Base-by-base conservation (phyloP, 2,797 vertebrate genomes). In the Anabacerthia variegaticeps region DNA sequence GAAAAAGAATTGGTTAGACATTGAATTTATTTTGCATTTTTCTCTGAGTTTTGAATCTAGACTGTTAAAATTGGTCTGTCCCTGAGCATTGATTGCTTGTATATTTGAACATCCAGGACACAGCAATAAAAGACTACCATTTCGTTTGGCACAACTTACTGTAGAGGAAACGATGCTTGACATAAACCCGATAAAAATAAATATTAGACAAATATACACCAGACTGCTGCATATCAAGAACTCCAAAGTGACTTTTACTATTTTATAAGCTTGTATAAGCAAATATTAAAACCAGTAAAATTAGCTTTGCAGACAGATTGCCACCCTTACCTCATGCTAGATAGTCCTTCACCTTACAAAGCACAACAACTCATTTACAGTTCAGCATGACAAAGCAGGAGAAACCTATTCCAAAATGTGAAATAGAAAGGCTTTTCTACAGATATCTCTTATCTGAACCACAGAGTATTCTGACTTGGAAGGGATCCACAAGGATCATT, bases 141-240 rank as follows among this genome's bases (percentile, higher is more conserved):
- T 81, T 88, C 10, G 46, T 76, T 63, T 73, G 48, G 32, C 56
- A 73, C 39, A 81, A 82, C 32, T 73, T 27, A 79, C 56, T n/a
- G 34, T 28, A 76, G 62, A 87, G 34, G 77, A 91, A 92, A 87
- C 27, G 27, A 65, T 56, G 51, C 52, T 54, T 94, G 81, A 93
- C 63, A 59, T 63, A 87, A 87, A 63, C 27, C 12, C 52, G 63
- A 73, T 36, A 73, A 93, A 95, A 93, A 89, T 55, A 88, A 85
- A 67, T 58, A 85, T 52, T 44, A 84, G 39, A 59, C 13, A 90
- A 55, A 72, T 48, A 78, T 44, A 63, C 8, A 56, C 18, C 54
- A 41, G 68, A 61, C 44, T 8, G 7, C 22, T 83, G 43, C 43
- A 62, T 30, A 78, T 13, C 1, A 22, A 85, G 65, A 85, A 67